Conservation (phyloP, 2,113 vertebrate genomes). For the Lycocorax pyrrhopterus region DNA sequence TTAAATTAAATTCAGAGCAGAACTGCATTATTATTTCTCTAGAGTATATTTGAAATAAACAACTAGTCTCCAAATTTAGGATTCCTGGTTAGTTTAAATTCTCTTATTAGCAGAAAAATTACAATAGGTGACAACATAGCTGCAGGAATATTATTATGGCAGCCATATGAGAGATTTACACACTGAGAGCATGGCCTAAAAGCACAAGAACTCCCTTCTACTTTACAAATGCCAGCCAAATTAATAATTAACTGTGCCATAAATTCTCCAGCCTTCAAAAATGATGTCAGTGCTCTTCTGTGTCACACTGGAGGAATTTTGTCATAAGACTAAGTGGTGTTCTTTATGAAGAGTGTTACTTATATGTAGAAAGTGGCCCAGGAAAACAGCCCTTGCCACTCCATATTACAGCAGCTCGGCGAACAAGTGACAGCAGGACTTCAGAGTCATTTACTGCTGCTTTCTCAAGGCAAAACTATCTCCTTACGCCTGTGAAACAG, state of each 20-base stretch:
- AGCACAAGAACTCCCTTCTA: conserved; percentile 57
- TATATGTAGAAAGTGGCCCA: neutral
- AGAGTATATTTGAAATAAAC: conserved; percentile 79
- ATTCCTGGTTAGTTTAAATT: conserved; percentile 74
- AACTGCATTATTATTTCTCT: conserved; percentile 75
- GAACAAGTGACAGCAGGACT: conserved; percentile 43
- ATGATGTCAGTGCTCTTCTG: conserved; percentile 13
- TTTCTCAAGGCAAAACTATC: conserved; percentile 53
- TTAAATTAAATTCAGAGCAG: conserved; percentile 82
- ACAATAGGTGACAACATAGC: conserved; percentile 68
- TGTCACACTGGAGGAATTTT: conserved; percentile 25
- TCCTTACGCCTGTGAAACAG: neutral
- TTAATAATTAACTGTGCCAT: conserved; percentile 66
- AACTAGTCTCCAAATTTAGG: conserved; percentile 72
- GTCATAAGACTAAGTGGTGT: conserved; percentile 26
- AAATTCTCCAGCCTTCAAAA: conserved; percentile 34
- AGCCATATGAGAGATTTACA: conserved; percentile 53
- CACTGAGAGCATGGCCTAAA: conserved; percentile 46
- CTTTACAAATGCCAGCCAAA: conserved; percentile 64
- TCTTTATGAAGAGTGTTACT: conserved; percentile 32
- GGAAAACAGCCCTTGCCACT: conserved; percentile 35
- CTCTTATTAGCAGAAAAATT: conserved; percentile 78
- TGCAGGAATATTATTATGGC: conserved; percentile 59
- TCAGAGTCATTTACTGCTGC: conserved; percentile 47
- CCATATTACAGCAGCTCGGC: neutral